Evolutionary conservation across 2,797 vertebrate genomes (phyloP).

Genomic region (Podarcis lilfordi): DNA sequence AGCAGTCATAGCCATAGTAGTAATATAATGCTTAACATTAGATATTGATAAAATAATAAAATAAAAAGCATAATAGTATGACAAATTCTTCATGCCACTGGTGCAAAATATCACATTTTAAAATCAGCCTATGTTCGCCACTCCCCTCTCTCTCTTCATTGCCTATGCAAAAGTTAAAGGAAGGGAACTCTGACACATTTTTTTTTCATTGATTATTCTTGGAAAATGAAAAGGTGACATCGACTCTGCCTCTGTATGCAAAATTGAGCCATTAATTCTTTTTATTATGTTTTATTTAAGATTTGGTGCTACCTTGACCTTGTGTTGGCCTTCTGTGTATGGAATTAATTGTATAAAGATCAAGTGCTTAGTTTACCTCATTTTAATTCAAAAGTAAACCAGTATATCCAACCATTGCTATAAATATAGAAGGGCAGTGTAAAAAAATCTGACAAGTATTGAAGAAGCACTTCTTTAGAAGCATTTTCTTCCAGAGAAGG

Average conservation of each 20-base stretch:
- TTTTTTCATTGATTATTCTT: background rate
- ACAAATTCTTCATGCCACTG: background rate
- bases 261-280: background rate
- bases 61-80: background rate
- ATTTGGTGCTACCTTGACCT: background rate
- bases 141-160: too few species aligned
- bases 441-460: background rate
- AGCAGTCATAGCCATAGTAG: too few species aligned
- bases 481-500: background rate
- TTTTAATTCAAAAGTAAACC: background rate
- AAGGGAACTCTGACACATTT: background rate
- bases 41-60: constrained; percentile 8
- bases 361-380: background rate
- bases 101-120: background rate
- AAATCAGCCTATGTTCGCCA: background rate
- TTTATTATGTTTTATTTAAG: background rate
- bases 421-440: background rate
- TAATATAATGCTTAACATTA: background rate
- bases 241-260: background rate
- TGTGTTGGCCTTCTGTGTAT: background rate
- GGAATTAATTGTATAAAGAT: background rate
- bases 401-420: background rate
- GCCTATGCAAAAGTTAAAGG: background rate
- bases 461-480: background rate
- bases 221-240: background rate